Percentiles rank a stretch among this genome's conserved stretches.
Evolutionary conservation across 2,113 vertebrate genomes (phyloP).

Genomic region (Hippocampus comes): DNA sequence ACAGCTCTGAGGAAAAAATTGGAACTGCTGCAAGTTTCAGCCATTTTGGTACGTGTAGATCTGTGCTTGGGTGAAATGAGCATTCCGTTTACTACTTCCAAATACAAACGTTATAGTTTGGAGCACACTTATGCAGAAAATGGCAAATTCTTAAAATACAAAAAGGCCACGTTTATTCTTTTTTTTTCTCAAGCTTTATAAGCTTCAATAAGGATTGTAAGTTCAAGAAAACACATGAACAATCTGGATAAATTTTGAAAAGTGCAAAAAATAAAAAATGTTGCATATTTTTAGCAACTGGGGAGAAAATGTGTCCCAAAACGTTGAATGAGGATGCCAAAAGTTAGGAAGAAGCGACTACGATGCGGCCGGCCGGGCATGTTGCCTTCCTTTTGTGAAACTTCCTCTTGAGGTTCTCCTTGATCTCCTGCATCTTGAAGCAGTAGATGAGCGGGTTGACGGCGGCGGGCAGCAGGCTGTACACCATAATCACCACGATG

Average conservation of each 20-base stretch:
- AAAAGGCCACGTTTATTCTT: too few relatives aligned
- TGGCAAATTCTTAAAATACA: neutral
- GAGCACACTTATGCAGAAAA: neutral
- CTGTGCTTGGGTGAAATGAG: neutral
- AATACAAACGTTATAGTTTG: neutral
- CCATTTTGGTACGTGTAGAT: too few relatives aligned
- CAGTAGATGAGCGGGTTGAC: slow-evolving; percentile 65
- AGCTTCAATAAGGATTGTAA: too few relatives aligned
- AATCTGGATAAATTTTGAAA: too few relatives aligned
- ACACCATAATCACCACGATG: slow-evolving; percentile 52
- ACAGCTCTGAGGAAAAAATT: neutral
- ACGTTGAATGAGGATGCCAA: too few relatives aligned
- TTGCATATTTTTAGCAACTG: too few relatives aligned
- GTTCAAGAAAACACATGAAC: too few relatives aligned
- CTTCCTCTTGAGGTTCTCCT: slow-evolving; percentile 16
- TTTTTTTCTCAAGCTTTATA: too few relatives aligned
- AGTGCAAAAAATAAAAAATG: too few relatives aligned
- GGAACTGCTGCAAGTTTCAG: too few relatives aligned
- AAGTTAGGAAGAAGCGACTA: neutral
- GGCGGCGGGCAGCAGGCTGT: slow-evolving; percentile 57
- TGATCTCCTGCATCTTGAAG: slow-evolving; percentile 63
- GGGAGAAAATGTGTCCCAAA: too few relatives aligned
- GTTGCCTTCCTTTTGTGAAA: neutral
- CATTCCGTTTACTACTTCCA: neutral
- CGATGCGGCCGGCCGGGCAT: neutral